Evolutionary conservation across 2,797 vertebrate genomes (phyloP).

Genomic region (Poecilia gillii): DNA sequence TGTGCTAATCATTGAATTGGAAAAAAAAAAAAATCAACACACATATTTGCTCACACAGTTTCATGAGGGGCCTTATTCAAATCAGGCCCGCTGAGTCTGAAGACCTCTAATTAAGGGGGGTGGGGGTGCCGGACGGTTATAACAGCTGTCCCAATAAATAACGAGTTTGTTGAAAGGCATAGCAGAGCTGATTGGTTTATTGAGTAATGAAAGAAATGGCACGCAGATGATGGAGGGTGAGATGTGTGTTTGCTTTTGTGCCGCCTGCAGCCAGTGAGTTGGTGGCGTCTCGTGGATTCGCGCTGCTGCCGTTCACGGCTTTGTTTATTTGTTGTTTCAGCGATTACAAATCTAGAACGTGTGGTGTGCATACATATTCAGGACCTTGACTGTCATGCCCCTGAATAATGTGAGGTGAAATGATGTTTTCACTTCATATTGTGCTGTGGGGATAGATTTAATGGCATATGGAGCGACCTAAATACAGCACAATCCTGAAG

Average conservation of each 20-base stretch:
- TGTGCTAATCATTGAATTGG: conserved; percentile 59
- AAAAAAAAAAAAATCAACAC: conserved; percentile 35
- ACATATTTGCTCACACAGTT: conserved; percentile 52
- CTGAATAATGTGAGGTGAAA: neutral
- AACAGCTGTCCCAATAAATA: conserved; percentile 43
- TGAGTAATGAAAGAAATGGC: conserved; percentile 43
- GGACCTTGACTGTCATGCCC: neutral
- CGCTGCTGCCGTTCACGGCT: no score
- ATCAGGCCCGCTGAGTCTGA: conserved; percentile 42
- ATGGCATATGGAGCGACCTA: no score
- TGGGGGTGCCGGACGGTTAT: neutral
- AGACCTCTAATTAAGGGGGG: conserved; percentile 32
- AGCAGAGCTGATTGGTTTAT: conserved; percentile 56
- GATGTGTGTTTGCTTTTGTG: conserved; percentile 41
- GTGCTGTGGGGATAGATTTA: no score
- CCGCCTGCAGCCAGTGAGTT: conserved; percentile 2
- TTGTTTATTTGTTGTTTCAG: no score
- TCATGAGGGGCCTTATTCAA: conserved; percentile 30
- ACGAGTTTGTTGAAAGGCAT: conserved; percentile 40
- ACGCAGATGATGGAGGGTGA: conserved; percentile 35
- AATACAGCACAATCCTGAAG: no score
- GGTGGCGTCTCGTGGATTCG: conserved; percentile 36
- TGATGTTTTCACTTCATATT: neutral
- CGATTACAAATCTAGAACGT: neutral
- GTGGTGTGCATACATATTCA: neutral